Evolutionary conservation across 2,797 vertebrate genomes (phyloP).

Genomic region (Acanthis flammea): DNA sequence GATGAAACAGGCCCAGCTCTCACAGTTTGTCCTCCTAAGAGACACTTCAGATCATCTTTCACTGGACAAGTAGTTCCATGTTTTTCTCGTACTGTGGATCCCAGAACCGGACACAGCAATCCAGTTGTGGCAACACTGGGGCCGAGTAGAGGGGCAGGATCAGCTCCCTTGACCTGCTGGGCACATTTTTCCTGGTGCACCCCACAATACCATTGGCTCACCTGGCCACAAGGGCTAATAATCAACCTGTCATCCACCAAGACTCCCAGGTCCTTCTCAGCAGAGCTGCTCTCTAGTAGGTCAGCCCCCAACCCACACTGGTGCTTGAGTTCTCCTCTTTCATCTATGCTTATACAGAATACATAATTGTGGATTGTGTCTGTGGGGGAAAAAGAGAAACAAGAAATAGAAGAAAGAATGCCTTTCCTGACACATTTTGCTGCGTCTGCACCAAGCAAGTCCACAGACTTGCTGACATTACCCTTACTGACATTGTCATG

Average conservation of each 20-base stretch:
- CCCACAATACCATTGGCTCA: background rate
- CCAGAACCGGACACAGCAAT: background rate
- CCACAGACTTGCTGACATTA: no score
- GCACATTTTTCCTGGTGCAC: background rate
- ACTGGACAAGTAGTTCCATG: background rate
- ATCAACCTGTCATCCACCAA: background rate
- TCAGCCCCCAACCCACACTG: background rate
- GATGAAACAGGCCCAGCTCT: background rate
- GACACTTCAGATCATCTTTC: background rate
- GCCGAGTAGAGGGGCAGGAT: background rate
- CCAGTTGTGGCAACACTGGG: fast-evolving
- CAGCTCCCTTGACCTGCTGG: background rate
- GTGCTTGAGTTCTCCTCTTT: background rate
- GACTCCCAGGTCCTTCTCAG: background rate
- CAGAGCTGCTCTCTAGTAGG: background rate
- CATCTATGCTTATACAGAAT: background rate
- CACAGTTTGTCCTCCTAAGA: background rate
- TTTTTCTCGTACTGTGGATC: background rate
- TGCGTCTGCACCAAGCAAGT: background rate
- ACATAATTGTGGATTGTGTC: background rate
- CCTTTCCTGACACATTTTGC: background rate
- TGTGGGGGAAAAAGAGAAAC: background rate
- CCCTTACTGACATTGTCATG: background rate
- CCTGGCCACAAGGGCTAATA: background rate
- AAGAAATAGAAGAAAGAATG: background rate